Percentiles rank a stretch among this genome's conserved stretches.
phyloP scores from a whole-genome alignment of 2,797 vertebrate genomes.

The Paramormyrops hopkinsi region DNA sequence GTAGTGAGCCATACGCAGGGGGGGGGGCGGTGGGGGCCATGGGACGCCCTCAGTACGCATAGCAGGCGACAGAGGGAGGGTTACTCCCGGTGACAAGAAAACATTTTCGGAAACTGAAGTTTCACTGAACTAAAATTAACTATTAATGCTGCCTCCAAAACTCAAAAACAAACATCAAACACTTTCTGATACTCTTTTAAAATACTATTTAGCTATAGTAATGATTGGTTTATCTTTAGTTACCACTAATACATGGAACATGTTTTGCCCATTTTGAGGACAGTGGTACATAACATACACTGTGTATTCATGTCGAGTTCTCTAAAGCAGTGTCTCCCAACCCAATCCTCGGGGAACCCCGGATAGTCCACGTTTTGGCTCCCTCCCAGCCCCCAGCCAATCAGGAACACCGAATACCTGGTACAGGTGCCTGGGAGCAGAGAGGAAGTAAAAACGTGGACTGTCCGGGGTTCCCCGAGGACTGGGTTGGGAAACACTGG shows the following conservation, averaged over 20 bases:
- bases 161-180: neutral
- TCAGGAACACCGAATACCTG: no score
- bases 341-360: no score
- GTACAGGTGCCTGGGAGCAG: neutral
- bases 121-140: neutral
- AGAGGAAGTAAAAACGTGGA: neutral
- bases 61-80: neutral
- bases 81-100: neutral
- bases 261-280: neutral
- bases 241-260: neutral
- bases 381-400: no score
- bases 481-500: neutral
- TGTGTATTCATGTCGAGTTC: neutral
- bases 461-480: neutral
- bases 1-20: neutral
- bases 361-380: no score
- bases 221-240: neutral
- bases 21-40: neutral
- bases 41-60: neutral
- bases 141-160: neutral
- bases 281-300: neutral
- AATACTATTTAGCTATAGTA: neutral
- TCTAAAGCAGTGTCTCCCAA: neutral
- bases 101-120: neutral
- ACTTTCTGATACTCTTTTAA: neutral